Evolutionary conservation across 23 tunicate species (phyloP).

Genomic region (Halocynthia roretzi): DNA sequence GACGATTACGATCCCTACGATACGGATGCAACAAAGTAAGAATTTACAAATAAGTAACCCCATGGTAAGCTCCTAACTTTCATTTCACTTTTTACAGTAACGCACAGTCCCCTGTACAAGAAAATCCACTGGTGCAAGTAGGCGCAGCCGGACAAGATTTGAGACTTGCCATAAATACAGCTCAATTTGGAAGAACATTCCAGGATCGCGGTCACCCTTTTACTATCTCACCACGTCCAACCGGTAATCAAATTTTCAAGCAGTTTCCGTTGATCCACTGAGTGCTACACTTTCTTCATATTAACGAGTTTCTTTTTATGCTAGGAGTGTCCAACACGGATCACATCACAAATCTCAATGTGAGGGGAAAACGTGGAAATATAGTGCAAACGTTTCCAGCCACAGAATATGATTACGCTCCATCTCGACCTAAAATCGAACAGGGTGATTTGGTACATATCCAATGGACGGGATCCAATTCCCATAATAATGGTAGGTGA

Average conservation of each 20-base stretch:
- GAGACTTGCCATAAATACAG: conserved; percentile 97
- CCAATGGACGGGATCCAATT: conserved; percentile 97
- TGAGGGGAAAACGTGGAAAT: conserved; percentile 91
- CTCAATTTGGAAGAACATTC: conserved; percentile 73
- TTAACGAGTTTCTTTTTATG: no score
- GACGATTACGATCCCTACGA: conserved; percentile 81
- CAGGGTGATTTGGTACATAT: conserved; percentile 61
- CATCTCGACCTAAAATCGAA: conserved; percentile 28
- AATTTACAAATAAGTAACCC: background rate
- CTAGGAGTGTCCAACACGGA: conserved; percentile 24
- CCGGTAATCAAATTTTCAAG: conserved; percentile 18
- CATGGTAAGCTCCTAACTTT: background rate
- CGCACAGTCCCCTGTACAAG: conserved; percentile 50
- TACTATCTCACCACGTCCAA: conserved; percentile 46
- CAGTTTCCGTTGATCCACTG: no score
- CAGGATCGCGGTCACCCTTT: conserved; percentile 90
- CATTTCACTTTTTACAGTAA: background rate
- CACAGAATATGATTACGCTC: conserved; percentile 87
- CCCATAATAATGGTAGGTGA: conserved; percentile 79
- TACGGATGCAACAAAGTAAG: conserved; percentile 37
- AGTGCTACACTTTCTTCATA: no score
- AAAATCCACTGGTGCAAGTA: conserved; percentile 80
- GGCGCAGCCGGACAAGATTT: conserved; percentile 60
- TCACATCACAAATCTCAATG: conserved; percentile 52
- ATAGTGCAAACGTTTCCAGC: conserved; percentile 88